Conservation (phyloP, 2,797 vertebrate species). For the Megalops cyprinoides region DNA sequence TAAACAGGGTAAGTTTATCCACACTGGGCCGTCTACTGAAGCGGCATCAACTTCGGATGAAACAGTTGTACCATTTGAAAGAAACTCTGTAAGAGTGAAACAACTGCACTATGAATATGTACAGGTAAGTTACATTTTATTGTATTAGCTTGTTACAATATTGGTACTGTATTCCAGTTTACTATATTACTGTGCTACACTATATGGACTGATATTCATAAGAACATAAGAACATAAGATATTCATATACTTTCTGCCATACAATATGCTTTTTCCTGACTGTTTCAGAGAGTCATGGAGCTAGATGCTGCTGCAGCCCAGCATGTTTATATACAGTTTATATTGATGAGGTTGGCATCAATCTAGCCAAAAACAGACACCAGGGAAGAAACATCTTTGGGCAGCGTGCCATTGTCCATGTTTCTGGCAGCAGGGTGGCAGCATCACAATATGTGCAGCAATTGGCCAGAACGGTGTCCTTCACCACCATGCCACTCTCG, state of each 20-base stretch:
- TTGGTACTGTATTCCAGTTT: slow-evolving; percentile 10
- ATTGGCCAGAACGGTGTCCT: too few relatives aligned
- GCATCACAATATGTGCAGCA: too few relatives aligned
- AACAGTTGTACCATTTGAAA: too few relatives aligned
- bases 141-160: slow-evolving; percentile 10
- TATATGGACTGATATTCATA: slow-evolving; percentile 9
- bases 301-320: too few relatives aligned
- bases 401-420: background rate
- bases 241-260: too few relatives aligned
- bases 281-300: background rate
- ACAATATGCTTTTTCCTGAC: slow-evolving; percentile 9
- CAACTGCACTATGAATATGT: too few relatives aligned
- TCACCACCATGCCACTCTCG: too few relatives aligned
- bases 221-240: too few relatives aligned
- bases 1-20: slow-evolving; percentile 25
- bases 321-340: background rate
- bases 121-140: too few relatives aligned
- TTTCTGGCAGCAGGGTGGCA: too few relatives aligned
- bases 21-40: slow-evolving; percentile 15
- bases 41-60: background rate
- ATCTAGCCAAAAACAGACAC: slow-evolving; percentile 2
- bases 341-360: slow-evolving; percentile 21
- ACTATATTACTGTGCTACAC: slow-evolving; percentile 7
- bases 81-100: too few relatives aligned
- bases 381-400: slow-evolving; percentile 21